phyloP scores from a whole-genome alignment of 2,797 vertebrate species.

The Pangasius sanitwongsei region DNA sequence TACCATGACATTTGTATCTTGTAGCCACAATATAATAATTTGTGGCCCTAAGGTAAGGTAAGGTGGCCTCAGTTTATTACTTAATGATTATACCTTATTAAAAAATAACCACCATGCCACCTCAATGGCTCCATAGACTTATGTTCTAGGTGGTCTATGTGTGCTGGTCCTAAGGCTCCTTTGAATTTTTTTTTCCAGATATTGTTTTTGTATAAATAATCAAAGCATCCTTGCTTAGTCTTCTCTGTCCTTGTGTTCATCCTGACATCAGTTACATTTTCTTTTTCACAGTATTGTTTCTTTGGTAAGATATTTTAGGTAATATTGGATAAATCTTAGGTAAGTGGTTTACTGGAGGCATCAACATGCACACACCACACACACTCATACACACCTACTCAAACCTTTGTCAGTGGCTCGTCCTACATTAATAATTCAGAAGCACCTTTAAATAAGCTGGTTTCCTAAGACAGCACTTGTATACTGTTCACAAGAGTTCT shows the following conservation, averaged over 20 bases:
- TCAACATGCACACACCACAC: slow-evolving; percentile 27
- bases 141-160: neutral
- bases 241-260: neutral
- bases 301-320: neutral
- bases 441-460: slow-evolving; percentile 46
- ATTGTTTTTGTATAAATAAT: neutral
- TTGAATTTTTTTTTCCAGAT: neutral
- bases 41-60: neutral
- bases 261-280: neutral
- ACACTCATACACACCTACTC: slow-evolving; percentile 27
- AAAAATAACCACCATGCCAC: neutral
- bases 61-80: neutral
- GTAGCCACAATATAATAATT: neutral
- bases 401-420: slow-evolving; percentile 11
- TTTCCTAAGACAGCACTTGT: neutral
- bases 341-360: neutral
- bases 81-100: neutral
- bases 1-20: neutral
- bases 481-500: neutral
- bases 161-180: neutral
- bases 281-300: neutral
- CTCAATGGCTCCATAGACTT: no score
- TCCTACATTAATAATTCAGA: slow-evolving; percentile 40
- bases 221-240: neutral
- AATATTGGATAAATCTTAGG: neutral